Evolutionary conservation across 1,140 invertebrate genomes (phyloP).

Genomic region (Leptinotarsa texana): DNA sequence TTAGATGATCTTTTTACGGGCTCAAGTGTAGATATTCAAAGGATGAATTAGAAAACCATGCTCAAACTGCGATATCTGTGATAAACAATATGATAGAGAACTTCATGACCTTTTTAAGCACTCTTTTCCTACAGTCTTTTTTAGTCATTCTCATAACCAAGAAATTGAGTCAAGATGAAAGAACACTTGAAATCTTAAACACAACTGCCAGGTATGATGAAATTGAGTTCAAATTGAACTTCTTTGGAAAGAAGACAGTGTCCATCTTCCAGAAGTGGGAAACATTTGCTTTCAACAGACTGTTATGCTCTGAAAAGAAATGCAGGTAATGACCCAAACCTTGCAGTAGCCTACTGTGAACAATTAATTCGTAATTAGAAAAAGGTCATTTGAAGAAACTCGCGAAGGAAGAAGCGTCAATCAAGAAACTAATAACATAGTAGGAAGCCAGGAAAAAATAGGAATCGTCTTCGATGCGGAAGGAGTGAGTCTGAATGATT

Average conservation of each 20-base stretch:
- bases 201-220: not conserved
- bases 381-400: not conserved
- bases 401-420: not conserved
- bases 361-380: not conserved
- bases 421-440: not conserved
- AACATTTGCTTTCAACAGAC: not conserved
- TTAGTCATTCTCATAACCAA: not conserved
- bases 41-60: not conserved
- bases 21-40: not conserved
- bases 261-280: not conserved
- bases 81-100: not conserved
- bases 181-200: not conserved
- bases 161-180: not conserved
- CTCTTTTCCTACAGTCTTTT: not conserved
- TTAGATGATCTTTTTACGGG: not conserved
- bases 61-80: not conserved
- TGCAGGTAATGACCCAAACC: not conserved
- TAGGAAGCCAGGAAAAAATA: not conserved
- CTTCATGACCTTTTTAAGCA: not conserved
- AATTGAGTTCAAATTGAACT: not conserved
- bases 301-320: not conserved
- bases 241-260: not conserved
- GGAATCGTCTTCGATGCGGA: not conserved
- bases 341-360: not conserved
- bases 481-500: not conserved